Evolutionary conservation across 2,888 invertebrate species (phyloP).

Genomic region (Drosophila bunnanda): DNA sequence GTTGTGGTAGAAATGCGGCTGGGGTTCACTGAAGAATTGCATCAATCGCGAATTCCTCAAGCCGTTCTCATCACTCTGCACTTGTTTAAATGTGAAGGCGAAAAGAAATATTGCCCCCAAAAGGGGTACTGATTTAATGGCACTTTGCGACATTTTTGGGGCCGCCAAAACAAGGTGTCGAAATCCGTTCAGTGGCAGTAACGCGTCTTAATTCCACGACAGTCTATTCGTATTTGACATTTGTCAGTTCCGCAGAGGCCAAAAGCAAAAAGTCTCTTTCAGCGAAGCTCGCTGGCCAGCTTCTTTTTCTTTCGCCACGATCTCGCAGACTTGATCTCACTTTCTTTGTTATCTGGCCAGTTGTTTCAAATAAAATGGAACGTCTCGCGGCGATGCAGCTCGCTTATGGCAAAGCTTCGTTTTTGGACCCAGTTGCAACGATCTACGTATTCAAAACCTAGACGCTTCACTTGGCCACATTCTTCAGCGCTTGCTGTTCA

Average conservation of each 20-base stretch:
- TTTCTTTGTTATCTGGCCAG: constrained; percentile 52
- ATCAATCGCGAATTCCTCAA: constrained; percentile 70
- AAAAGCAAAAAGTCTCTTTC: constrained; percentile 70
- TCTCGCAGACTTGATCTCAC: constrained; percentile 75
- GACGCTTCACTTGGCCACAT: constrained; percentile 11
- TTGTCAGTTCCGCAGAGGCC: constrained; percentile 61
- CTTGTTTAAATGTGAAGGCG: constrained; percentile 30
- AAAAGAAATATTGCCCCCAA: constrained; percentile 35
- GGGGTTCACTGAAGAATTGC: constrained; percentile 60
- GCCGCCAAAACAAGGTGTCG: constrained; percentile 17
- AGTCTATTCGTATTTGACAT: constrained; percentile 71
- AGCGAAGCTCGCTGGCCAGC: constrained; percentile 52
- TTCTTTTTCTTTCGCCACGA: constrained; percentile 68
- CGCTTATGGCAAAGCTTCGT: constrained; percentile 3
- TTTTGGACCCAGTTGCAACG: constrained; percentile 29
- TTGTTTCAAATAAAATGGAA: constrained; percentile 45
- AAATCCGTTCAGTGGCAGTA: constrained; percentile 42
- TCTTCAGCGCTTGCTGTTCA: constrained; percentile 34
- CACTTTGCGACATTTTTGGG: constrained; percentile 40
- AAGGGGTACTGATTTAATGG: constrained; percentile 24
- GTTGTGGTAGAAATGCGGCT: constrained; percentile 45
- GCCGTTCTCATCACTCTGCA: constrained; percentile 34
- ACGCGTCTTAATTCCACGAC: constrained; percentile 65
- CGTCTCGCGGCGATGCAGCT: constrained; percentile 41
- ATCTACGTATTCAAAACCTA: constrained; percentile 36